Base-by-base conservation (phyloP, 2,888 invertebrate species). In the Spisula subtruncata region DNA sequence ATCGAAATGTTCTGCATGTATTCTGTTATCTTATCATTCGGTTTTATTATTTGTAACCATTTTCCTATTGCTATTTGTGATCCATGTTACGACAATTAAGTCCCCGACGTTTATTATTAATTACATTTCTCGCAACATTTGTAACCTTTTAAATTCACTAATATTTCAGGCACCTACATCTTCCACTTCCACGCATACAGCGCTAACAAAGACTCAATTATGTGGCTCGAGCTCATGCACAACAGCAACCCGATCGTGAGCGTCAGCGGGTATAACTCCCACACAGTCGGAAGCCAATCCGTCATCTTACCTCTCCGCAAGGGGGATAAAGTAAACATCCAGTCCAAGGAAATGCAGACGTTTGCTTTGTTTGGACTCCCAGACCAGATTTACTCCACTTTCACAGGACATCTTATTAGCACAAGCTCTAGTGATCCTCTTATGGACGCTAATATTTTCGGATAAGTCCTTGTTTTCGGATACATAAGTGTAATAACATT, bases 361-460 rank as follows among this genome's bases (percentile, higher is more conserved):
- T 94, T 94, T 85, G 87, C 94, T 14, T 85, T 94, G 35, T 94
- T 94, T 82, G 94, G 94, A 32, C 90, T 90, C 29, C 60, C 87
- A 0, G 93, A 93, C 46, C 92, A 94, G 79, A 85, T 94, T 6
- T 94, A 94, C 81, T 92, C 94, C 6, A 94, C 94, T 25, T 92
- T 94, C 83, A 88, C 91, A 0, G 94, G 94, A 18, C 92, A 88
- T 80, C 71, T 91, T n/a, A 35, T 94, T 35, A 60, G 81, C 18
- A 25, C 81, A 1, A 81, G 81, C 32, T 1, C 66, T 16, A 54
- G n/a, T 25, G 79, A 81, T 32, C 86, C 79, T 56, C 10, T 60
- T 10, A n/a, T 35, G 32, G 86, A 86, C 60, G 81, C 86, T 25
- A 41, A 81, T 41, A 4, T 29, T 75, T 75, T 75, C 75, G 75